Evolutionary conservation across 2,113 vertebrate genomes (phyloP).

Genomic region (Chascanopsetta lugubris): DNA sequence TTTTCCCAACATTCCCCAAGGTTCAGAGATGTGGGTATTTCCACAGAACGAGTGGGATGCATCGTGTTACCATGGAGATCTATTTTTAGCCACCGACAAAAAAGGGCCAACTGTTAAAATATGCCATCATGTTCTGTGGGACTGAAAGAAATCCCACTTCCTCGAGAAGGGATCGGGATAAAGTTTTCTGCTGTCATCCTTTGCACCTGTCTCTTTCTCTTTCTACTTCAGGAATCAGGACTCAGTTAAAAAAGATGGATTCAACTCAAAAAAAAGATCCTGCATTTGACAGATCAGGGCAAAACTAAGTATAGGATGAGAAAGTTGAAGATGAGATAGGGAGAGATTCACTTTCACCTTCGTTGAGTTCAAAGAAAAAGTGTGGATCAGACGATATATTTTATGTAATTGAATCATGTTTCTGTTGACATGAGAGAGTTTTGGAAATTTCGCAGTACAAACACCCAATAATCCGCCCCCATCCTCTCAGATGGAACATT

Average conservation of each 20-base stretch:
- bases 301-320: conserved; percentile 22
- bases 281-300: conserved; percentile 28
- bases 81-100: conserved; percentile 79
- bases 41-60: conserved; percentile 76
- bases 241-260: no score
- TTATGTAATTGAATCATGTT: no score
- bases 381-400: no score
- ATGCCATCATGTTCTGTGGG: conserved; percentile 71
- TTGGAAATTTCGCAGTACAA: no score
- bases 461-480: no score
- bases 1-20: conserved; percentile 54
- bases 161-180: conserved; percentile 17
- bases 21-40: conserved; percentile 68
- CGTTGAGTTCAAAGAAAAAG: neutral
- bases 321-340: no score
- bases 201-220: conserved; percentile 2
- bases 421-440: no score
- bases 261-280: conserved; percentile 11
- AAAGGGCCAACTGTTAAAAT: conserved; percentile 79
- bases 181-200: neutral
- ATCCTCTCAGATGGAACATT: no score
- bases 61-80: conserved; percentile 85
- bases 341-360: no score
- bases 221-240: conserved; percentile 29
- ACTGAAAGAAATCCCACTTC: conserved; percentile 42